phyloP scores from a whole-genome alignment of 2,888 invertebrate genomes.

The Melieria crassipennis region DNA sequence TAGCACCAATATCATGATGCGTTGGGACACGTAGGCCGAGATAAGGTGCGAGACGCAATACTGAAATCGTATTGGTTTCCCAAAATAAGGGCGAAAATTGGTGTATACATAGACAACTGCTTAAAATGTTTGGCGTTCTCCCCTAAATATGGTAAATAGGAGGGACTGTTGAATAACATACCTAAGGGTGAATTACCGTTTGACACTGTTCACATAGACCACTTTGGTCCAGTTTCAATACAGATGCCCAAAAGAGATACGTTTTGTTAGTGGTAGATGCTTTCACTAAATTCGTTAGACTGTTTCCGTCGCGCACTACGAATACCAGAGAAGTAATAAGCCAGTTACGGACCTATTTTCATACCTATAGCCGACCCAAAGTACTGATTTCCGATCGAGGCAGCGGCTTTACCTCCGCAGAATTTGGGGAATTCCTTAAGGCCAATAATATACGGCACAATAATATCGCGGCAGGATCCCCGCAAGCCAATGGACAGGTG shows the following conservation, averaged over 20 bases:
- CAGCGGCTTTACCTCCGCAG: too few relatives aligned
- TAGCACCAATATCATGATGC: slow-evolving; percentile 34
- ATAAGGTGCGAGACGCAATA: slow-evolving; percentile 9
- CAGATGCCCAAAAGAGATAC: not conserved
- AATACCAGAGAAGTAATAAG: not conserved
- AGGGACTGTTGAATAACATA: slow-evolving; percentile 22
- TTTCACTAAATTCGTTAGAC: slow-evolving; percentile 2
- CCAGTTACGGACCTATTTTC: not conserved
- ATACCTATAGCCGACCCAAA: slow-evolving; percentile 1
- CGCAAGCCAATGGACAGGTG: too few relatives aligned
- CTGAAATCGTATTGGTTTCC: slow-evolving; percentile 32
- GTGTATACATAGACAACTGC: slow-evolving; percentile 21
- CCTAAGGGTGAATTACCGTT: slow-evolving; percentile 4
- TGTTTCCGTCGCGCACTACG: not conserved
- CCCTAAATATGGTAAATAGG: slow-evolving; percentile 13
- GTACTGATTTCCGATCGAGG: not conserved
- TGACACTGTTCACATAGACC: slow-evolving; percentile 13
- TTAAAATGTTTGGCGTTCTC: slow-evolving; percentile 32
- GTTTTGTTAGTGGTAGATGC: slow-evolving; percentile 10
- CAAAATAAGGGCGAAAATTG: slow-evolving; percentile 17
- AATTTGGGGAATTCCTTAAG: too few relatives aligned
- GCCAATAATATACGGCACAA: too few relatives aligned
- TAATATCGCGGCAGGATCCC: too few relatives aligned
- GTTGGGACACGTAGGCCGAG: slow-evolving; percentile 29
- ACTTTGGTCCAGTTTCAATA: not conserved